These are phyloP conservation scores for Drosophila dives DNA, from an alignment of 2,888 invertebrate genomes.

Conservation along the genomic window DNA sequence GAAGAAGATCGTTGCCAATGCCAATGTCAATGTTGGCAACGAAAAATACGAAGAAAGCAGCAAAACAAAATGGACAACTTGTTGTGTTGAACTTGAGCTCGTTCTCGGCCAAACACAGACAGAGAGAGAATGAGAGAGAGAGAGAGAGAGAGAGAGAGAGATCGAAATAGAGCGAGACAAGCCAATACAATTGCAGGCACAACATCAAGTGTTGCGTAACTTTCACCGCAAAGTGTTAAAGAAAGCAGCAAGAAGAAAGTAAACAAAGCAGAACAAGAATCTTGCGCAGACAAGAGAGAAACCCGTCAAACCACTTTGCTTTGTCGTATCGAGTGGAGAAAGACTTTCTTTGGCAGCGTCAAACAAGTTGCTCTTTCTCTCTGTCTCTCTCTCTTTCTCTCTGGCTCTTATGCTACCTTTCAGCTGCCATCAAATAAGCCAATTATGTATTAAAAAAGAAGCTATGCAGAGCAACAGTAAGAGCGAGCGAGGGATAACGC, in stretches of 20 bases:
- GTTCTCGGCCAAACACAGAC: constrained; percentile 60
- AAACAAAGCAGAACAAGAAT: constrained; percentile 61
- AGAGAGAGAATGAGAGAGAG: neutral
- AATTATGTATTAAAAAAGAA: constrained; percentile 10
- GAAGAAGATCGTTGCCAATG: constrained; percentile 42
- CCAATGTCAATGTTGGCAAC: constrained; percentile 51
- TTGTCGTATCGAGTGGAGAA: constrained; percentile 21
- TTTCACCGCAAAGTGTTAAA: constrained; percentile 73
- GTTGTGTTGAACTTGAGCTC: constrained; percentile 70
- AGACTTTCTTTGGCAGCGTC: constrained; percentile 46
- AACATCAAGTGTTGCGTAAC: constrained; percentile 79
- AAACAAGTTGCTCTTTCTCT: constrained; percentile 31
- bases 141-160: constrained; percentile 8
- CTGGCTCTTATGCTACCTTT: neutral
- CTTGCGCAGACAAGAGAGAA: constrained; percentile 27
- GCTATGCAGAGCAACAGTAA: neutral
- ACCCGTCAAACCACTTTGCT: constrained; percentile 36
- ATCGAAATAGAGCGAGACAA: constrained; percentile 15
- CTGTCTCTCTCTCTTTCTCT: constrained; percentile 8
- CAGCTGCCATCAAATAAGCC: constrained; percentile 19
- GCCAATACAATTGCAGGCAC: constrained; percentile 43
- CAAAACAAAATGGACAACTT: constrained; percentile 63
- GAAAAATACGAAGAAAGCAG: constrained; percentile 78
- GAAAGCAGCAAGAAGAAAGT: constrained; percentile 71
- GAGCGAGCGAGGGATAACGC: neutral